Base-by-base conservation (phyloP, 2,888 invertebrate genomes). In the Endotricha flammealis region DNA sequence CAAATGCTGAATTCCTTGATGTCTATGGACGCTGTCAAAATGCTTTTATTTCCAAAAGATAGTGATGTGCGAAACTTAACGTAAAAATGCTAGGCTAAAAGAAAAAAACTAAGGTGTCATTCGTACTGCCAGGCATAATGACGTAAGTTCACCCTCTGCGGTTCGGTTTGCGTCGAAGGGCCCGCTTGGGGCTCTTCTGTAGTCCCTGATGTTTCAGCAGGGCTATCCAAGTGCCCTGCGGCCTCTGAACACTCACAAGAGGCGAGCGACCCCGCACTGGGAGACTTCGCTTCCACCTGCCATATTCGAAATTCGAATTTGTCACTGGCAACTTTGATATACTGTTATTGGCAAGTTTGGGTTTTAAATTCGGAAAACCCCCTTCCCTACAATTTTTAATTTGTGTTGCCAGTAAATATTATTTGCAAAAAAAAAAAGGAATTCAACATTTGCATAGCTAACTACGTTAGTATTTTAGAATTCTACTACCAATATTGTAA, bases 101-200 rank as follows among this genome's bases (percentile, higher is more conserved):
- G 61, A 68, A 75, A 68, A 74, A 65, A 77, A 72, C 81, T 80
- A 80, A 60, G 73, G 82, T 82, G 85, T 82, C 74, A 76, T 78
- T 82, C 82, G 83, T 85, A 82, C 83, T 78, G 83, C 85, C 83
- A 83, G 85, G 82, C 83, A 82, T 74, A 82, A 75, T 73, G 81
- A 76, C 72, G 77, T 73, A 71, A 74, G 78, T 69, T 85, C 85
- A 85, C 85, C 85, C 72, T 81, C 78, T 72, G 64, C 75, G 74
- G 53, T 68, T 79, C 73, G 48, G 74, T 44, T 53, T 58, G 63
- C 39, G 65, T 50, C 39, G 83, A 81, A 64, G 77, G 63, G 39
- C 79, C 79, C 50, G 75, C 63, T 62, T 65, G 64, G 57, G 80
- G 68, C 59, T 73, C 75, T 60, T 57, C 64, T 40, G 70, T 57